Percentiles rank a stretch among this genome's conserved stretches.
phyloP scores from a whole-genome alignment of 2,888 invertebrate species.

The Biston betularia region DNA sequence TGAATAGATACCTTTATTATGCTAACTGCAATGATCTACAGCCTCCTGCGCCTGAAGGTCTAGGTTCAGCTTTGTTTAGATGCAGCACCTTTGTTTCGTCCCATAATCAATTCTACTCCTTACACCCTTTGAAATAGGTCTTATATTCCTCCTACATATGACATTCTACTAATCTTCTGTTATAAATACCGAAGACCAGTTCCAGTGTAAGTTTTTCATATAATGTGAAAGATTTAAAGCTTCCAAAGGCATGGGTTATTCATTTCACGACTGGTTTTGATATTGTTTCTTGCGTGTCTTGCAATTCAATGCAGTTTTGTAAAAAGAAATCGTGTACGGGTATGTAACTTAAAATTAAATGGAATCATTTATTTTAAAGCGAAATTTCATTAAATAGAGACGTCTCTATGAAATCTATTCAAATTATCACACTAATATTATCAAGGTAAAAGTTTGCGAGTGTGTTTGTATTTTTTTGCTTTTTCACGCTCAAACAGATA shows the following conservation, averaged over 20 bases:
- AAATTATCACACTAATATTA: too few relatives aligned
- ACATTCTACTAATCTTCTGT: slow-evolving; percentile 3
- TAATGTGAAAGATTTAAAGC: slow-evolving; percentile 32
- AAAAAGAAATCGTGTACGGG: slow-evolving; percentile 16
- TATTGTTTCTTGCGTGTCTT: slow-evolving; percentile 27
- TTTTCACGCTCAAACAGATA: too few relatives aligned
- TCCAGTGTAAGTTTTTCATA: slow-evolving; percentile 25
- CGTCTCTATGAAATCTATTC: too few relatives aligned
- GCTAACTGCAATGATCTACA: background rate
- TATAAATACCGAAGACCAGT: slow-evolving; percentile 26
- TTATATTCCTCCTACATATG: background rate
- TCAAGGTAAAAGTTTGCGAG: too few relatives aligned
- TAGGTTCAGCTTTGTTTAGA: slow-evolving; percentile 22
- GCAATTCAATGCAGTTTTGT: slow-evolving; percentile 16
- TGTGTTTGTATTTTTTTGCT: too few relatives aligned
- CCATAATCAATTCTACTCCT: slow-evolving; percentile 1
- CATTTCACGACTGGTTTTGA: slow-evolving; percentile 27
- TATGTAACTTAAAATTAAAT: background rate
- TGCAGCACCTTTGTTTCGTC: slow-evolving; percentile 19
- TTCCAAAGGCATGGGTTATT: slow-evolving; percentile 31
- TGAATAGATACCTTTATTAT: background rate
- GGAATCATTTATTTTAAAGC: background rate
- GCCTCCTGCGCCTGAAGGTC: slow-evolving; percentile 15
- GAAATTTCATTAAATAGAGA: too few relatives aligned
- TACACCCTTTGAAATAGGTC: slow-evolving; percentile 1